Conservation (phyloP, 2,113 vertebrate genomes). For the Neogale vison region DNA sequence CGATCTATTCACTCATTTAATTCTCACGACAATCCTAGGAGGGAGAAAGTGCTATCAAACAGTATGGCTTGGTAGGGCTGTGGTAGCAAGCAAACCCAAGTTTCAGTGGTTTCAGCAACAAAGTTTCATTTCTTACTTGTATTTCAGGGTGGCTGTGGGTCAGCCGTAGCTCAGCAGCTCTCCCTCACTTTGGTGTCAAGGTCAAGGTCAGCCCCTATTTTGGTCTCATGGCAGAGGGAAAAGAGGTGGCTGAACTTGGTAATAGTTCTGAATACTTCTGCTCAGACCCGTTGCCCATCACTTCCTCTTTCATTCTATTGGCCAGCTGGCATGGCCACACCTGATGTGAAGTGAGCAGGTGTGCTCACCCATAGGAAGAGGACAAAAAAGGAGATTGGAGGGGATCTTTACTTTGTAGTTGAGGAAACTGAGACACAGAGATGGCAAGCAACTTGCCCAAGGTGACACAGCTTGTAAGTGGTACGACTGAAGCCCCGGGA, state of each 20-base stretch:
- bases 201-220: not conserved
- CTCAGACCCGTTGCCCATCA: not conserved
- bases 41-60: not conserved
- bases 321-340: accelerated
- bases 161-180: not conserved
- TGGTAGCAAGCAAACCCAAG: not conserved
- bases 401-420: not conserved
- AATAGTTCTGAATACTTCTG: not conserved
- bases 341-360: not conserved
- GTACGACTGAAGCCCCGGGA: not conserved
- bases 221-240: not conserved
- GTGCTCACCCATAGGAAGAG: not conserved
- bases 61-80: not conserved
- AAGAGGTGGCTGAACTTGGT: not conserved
- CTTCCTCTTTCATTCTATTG: not conserved
- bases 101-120: not conserved
- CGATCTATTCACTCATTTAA: not conserved
- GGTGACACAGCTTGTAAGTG: not conserved
- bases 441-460: not conserved
- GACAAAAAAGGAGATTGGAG: not conserved
- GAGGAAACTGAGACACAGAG: not conserved
- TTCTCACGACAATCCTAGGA: not conserved
- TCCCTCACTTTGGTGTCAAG: not conserved
- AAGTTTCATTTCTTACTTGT: not conserved
- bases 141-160: not conserved